Conservation (phyloP, 2,797 vertebrate species). For the Anguilla anguilla region DNA sequence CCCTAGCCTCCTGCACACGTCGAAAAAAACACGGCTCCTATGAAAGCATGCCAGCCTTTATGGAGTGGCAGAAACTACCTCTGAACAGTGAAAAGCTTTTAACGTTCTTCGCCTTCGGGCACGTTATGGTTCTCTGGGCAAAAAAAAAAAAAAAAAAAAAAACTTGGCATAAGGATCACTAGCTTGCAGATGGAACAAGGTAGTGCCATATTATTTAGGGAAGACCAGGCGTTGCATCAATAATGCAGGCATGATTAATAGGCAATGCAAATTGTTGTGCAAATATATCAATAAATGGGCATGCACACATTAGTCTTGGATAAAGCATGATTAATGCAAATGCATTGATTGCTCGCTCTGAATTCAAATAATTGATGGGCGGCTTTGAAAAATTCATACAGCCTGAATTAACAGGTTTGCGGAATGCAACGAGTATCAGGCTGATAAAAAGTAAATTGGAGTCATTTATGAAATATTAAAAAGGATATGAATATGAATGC, state of each 20-base stretch:
- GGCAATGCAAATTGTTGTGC: constrained; percentile 50
- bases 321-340: constrained; percentile 60
- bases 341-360: constrained; percentile 52
- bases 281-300: constrained; percentile 52
- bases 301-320: constrained; percentile 58
- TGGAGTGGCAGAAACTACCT: constrained; percentile 51
- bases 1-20: constrained; percentile 37
- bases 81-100: constrained; percentile 57
- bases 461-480: constrained; percentile 48
- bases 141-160: neutral
- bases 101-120: constrained; percentile 36
- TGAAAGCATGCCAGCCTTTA: constrained; percentile 49
- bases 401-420: constrained; percentile 46
- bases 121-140: constrained; percentile 29
- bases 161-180: constrained; percentile 16
- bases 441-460: constrained; percentile 42
- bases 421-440: constrained; percentile 35
- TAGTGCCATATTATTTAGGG: constrained; percentile 38
- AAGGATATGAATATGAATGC: constrained; percentile 38
- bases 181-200: constrained; percentile 23
- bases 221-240: constrained; percentile 47
- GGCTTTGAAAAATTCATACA: constrained; percentile 54
- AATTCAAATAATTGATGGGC: constrained; percentile 53
- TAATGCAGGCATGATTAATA: constrained; percentile 52
- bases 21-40: constrained; percentile 46